Conservation (phyloP, 37 sponge, comb jelly and placozoan species). For the Mnemiopsis leidyi region DNA sequence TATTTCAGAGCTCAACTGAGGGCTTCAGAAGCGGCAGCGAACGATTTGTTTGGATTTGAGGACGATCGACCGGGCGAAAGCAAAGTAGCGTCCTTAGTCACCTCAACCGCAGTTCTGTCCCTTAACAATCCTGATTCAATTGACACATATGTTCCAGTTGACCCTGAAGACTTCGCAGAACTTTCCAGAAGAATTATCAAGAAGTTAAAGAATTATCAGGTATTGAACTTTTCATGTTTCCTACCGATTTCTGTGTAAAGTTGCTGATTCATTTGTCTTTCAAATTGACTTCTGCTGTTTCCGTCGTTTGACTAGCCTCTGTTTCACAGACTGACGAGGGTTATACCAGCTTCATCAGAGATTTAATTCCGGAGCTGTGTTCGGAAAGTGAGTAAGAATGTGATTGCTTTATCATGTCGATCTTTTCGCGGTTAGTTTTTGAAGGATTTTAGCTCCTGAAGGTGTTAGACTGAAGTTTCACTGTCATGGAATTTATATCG, state of each 20-base stretch:
- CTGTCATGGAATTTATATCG: no score
- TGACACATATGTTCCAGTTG: conserved; percentile 21
- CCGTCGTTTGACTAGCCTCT: background rate
- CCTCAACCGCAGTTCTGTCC: conserved; percentile 6
- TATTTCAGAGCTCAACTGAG: background rate
- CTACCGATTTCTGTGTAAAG: no score
- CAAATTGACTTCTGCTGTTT: no score
- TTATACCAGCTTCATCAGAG: conserved; percentile 34
- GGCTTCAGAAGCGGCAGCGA: conserved; percentile 13
- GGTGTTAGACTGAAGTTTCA: no score
- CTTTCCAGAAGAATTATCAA: conserved; percentile 1
- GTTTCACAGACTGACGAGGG: conserved; percentile 24
- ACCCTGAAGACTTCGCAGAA: conserved; percentile 33
- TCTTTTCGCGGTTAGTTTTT: no score
- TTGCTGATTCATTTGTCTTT: no score
- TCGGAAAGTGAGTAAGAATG: conserved; percentile 27
- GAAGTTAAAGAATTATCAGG: conserved; percentile 57
- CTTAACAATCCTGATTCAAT: background rate
- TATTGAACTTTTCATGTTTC: no score
- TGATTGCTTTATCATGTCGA: no score
- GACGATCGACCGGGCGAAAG: background rate
- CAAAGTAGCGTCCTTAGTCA: background rate
- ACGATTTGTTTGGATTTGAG: conserved; percentile 26
- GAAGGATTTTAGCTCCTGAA: no score
- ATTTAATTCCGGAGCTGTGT: background rate